Evolutionary conservation across 1,140 invertebrate species (phyloP), one percentile per base, ranked within the genome.

Genomic region (Drosophila tropicalis): DNA sequence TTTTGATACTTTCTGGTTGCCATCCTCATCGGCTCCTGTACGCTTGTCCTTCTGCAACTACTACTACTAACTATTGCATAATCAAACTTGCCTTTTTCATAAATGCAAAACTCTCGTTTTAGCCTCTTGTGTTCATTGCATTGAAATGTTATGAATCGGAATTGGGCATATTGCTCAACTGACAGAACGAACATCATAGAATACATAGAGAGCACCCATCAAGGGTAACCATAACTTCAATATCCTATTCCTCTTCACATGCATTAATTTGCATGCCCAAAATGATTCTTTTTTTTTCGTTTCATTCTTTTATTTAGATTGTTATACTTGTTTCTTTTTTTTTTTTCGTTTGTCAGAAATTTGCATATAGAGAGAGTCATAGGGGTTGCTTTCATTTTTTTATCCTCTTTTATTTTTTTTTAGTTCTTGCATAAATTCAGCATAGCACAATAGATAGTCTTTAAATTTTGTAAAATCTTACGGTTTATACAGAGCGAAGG

Each of bases 81-180:
- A 82, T 82, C 76, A 79, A 68, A 79, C 75, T 79, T 68, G 80
- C 56, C 25, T 69, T 79, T 84, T 83, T 80, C 82, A 86, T 82
- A 86, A 86, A 86, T 79, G 82, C 72, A 76, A 62, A 67, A 15
- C 56, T 36, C 32, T 58, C 34, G 29, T 36, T 70, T 65, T 66
- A 84, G 64, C 58, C 72, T 54, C 72, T 40, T 41, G 70, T 70
- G 67, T 68, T 51, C 44, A 68, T 67, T 60, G 62, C 62, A 64
- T 66, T 84, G 57, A 39, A 41, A 39, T 73, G 73, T 19, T 64
- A 69, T 79, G 66, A 78, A 75, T 79, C 56, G 73, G 78, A 74
- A 84, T 86, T 81, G 67, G 65, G 17, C 57, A 81, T 77, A 73
- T 77, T 63, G 69, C 55, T 63, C 36, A 56, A 36, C 44, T 51